phyloP scores from a whole-genome alignment of 2,797 vertebrate genomes.

The Danio kyathit region DNA sequence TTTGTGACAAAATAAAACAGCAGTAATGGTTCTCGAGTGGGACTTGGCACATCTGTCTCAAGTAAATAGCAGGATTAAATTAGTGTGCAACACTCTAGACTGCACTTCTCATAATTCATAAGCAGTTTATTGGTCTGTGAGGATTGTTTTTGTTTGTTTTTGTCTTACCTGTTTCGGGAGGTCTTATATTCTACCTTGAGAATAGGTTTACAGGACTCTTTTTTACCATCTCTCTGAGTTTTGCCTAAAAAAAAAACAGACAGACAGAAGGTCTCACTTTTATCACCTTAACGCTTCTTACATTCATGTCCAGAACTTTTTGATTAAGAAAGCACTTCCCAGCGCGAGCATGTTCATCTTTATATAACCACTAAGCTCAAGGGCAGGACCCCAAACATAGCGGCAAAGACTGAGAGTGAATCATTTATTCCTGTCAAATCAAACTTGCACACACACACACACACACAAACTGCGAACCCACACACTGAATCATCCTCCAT shows the following conservation, averaged over 20 bases:
- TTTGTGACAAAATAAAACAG: slow-evolving; percentile 49
- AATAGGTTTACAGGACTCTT: slow-evolving; percentile 97
- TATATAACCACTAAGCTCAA: slow-evolving; percentile 35
- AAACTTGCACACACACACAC: slow-evolving; percentile 32
- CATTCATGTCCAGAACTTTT: slow-evolving; percentile 6
- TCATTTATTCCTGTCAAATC: slow-evolving; percentile 46
- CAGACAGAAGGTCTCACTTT: not conserved
- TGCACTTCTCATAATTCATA: slow-evolving; percentile 30
- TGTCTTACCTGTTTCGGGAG: slow-evolving; percentile 87
- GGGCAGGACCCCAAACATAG: slow-evolving; percentile 30
- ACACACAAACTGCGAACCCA: slow-evolving; percentile 8
- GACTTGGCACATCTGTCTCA: slow-evolving; percentile 16
- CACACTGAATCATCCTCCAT: slow-evolving; percentile 45
- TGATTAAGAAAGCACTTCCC: slow-evolving; percentile 6
- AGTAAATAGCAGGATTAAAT: slow-evolving; percentile 26
- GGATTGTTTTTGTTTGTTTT: not conserved
- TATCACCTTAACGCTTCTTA: not conserved
- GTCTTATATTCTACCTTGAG: slow-evolving; percentile 98
- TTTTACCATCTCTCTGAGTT: slow-evolving; percentile 93
- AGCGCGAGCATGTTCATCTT: not conserved
- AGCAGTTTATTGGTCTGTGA: not conserved
- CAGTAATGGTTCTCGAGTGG: slow-evolving; percentile 38
- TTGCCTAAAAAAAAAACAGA: slow-evolving; percentile 82
- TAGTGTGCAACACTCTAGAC: slow-evolving; percentile 1
- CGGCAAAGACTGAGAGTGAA: slow-evolving; percentile 40